phyloP scores from a whole-genome alignment of 2,113 vertebrate species.

The Cochlearius cochlearius region DNA sequence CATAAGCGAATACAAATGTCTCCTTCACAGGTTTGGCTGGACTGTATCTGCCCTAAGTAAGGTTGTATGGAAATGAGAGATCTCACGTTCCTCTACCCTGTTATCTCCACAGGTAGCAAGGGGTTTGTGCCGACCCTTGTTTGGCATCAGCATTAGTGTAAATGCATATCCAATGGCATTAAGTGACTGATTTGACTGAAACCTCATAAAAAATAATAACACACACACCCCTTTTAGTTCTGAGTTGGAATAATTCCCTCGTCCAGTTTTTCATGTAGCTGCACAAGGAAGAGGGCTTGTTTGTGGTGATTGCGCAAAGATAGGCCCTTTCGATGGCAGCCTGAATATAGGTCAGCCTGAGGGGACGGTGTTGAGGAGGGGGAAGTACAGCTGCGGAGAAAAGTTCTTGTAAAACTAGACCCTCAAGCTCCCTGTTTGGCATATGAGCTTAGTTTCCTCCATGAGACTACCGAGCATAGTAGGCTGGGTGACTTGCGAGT shows the following conservation, averaged over 20 bases:
- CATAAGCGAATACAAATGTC: background rate
- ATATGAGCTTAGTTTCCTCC: background rate
- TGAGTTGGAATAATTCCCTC: background rate
- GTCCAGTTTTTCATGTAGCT: background rate
- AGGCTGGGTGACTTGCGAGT: background rate
- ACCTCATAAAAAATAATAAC: background rate
- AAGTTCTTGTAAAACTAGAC: conserved; percentile 19
- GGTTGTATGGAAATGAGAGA: background rate
- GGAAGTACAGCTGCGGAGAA: background rate
- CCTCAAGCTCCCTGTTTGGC: background rate
- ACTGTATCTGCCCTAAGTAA: background rate
- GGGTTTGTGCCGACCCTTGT: background rate
- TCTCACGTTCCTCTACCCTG: background rate
- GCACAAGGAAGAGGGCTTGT: background rate
- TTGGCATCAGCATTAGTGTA: background rate
- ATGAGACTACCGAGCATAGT: background rate
- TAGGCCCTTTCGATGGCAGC: background rate
- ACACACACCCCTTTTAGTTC: background rate
- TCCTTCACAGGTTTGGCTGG: background rate
- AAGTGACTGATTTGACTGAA: background rate
- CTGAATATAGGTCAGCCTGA: background rate
- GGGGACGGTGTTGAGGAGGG: background rate
- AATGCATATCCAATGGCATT: background rate
- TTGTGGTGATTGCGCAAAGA: background rate
- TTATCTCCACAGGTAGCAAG: background rate